Evolutionary conservation across 2,113 vertebrate genomes (phyloP), one percentile per base, ranked within the genome.

Genomic region (Sinocyclocheilus rhinocerous): DNA sequence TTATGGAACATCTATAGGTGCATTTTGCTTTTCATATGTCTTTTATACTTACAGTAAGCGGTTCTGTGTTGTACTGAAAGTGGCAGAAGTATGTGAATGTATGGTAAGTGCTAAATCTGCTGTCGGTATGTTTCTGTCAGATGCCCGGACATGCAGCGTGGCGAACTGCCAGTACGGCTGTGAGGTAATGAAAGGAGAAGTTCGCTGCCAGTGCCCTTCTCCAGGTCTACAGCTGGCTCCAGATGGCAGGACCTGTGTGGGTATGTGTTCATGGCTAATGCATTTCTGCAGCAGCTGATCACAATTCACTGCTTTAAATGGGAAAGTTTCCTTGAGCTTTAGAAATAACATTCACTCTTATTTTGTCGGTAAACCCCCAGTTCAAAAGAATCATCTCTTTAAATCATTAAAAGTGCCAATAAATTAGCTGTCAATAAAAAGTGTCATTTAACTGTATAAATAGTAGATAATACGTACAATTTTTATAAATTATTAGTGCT

Each of bases 161-260:
- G 98, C 98, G 29, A 99, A 99, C 93, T 99, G 98, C 88, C 98
- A 99, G 92, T 99, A 99, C 11, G 98, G 97, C 91, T 99, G 98
- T 61, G 97, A 99, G 4, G 92, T 98, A 1, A 90, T 96, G 89
- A 99, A 99, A 91, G 98, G 98, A 57, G 96, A 99, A 42, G 94
- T 98, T 13, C 95, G 93, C 65, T 99, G 98, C 90, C 97, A 96
- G 86, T 99, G 98, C 87, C 98, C 98, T 7, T 97, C 98, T 1
- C 97, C 97, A 0, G 98, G 98, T 13, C 94, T 99, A 70, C 97
- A 97, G 93, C 95, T 99, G 26, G 97, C 96, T 84, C 93, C 96
- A 0, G 97, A 99, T 33, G 94, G 96, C 84, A 96, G 97, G 93
- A 99, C 97, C 84, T 99, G 98, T 61, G 87, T 98, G 86, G 98